phyloP scores from a whole-genome alignment of 2,797 vertebrate genomes.

The Chaetophractus vellerosus region DNA sequence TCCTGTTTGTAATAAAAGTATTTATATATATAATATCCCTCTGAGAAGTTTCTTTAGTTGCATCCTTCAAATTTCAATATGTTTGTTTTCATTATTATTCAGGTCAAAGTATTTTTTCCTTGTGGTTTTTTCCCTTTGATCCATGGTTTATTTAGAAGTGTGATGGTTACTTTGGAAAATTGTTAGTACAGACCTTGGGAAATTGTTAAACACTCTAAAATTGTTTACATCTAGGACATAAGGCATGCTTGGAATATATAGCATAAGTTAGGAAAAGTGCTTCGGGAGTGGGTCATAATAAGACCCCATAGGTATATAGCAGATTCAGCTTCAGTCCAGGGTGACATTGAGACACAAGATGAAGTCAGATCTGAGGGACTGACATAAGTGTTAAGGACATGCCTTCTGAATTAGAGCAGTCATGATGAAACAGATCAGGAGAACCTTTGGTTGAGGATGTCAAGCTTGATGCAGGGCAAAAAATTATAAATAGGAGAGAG shows the following conservation, averaged over 20 bases:
- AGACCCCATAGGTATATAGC: not conserved
- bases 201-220: not conserved
- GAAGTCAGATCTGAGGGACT: not conserved
- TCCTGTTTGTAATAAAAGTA: not conserved
- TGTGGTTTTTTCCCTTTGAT: not conserved
- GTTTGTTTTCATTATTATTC: conserved; percentile 30
- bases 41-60: not conserved
- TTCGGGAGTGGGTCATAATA: not conserved
- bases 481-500: not conserved
- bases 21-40: not conserved
- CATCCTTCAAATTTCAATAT: not conserved
- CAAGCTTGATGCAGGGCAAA: not conserved
- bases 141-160: not conserved
- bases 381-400: not conserved
- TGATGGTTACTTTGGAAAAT: conserved; percentile 4
- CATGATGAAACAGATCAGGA: not conserved
- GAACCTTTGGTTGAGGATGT: not conserved
- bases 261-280: not conserved
- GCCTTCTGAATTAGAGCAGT: not conserved
- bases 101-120: conserved; percentile 17
- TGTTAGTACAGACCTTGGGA: not conserved
- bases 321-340: not conserved
- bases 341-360: not conserved
- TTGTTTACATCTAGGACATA: not conserved
- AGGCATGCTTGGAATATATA: not conserved